Percentiles rank a stretch among this genome's conserved stretches.
These are phyloP conservation scores for rabbit (Oryctolagus cuniculus) DNA, from an alignment of 2,113 vertebrate genomes.

Conservation along the genomic window DNA sequence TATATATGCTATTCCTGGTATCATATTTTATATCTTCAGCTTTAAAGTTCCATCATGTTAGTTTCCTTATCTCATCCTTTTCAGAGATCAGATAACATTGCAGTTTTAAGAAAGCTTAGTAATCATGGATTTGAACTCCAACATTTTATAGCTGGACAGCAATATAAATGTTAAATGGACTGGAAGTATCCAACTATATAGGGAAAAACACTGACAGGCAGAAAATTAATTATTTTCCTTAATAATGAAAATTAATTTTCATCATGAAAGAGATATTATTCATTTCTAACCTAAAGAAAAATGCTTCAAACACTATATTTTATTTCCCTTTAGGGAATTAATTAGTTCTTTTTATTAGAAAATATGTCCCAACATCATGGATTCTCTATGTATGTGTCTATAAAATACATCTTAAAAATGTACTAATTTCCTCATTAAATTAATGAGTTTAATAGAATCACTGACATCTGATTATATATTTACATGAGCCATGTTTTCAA, in stretches of 20 bases:
- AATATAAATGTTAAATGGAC: not conserved
- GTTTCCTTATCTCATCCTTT: slow-evolving; percentile 37
- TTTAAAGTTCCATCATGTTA: not conserved
- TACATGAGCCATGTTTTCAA: not conserved
- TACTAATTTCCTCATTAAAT: slow-evolving; percentile 39
- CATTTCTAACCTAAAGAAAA: slow-evolving; percentile 2
- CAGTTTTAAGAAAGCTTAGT: slow-evolving; percentile 25
- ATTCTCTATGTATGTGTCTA: not conserved
- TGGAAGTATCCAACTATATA: not conserved
- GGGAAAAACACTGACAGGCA: slow-evolving; percentile 7
- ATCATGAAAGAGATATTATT: not conserved
- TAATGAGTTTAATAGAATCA: slow-evolving; percentile 6
- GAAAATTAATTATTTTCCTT: not conserved
- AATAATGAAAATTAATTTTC: slow-evolving; percentile 32
- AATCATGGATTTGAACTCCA: not conserved
- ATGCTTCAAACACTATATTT: not conserved
- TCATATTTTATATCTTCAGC: slow-evolving; percentile 17
- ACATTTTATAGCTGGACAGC: not conserved
- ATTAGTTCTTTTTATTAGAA: not conserved
- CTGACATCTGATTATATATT: not conserved
- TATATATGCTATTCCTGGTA: not conserved
- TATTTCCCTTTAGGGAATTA: not conserved
- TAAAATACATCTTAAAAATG: slow-evolving; percentile 3
- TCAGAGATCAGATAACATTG: not conserved
- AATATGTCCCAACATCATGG: not conserved